Evolutionary conservation across 2,797 vertebrate genomes (phyloP).

Genomic region (Sebastes jordani): DNA sequence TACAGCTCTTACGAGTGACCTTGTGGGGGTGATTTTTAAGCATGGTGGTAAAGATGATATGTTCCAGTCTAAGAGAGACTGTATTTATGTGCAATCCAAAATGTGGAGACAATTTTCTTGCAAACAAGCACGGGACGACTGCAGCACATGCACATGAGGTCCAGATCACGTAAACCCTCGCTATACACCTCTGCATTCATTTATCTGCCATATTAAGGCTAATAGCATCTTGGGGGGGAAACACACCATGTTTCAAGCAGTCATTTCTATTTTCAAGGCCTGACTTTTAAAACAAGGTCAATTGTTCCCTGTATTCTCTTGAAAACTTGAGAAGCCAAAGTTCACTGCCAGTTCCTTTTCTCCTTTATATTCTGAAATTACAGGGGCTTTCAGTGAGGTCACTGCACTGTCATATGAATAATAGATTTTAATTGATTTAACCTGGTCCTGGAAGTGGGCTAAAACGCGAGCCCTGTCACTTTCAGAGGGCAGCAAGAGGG

Average conservation of each 20-base stretch:
- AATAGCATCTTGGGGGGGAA: constrained; percentile 40
- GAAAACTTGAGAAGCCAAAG: constrained; percentile 73
- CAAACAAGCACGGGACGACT: constrained; percentile 22
- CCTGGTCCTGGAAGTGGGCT: constrained; percentile 92
- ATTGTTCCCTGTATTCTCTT: constrained; percentile 53
- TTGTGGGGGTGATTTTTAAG: constrained; percentile 43
- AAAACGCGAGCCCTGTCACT: constrained; percentile 90
- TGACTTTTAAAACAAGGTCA: constrained; percentile 70
- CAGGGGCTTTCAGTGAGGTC: constrained; percentile 76
- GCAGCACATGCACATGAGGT: constrained; percentile 42
- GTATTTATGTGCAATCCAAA: constrained; percentile 63
- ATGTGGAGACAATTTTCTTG: constrained; percentile 62
- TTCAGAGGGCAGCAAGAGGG: constrained; percentile 87
- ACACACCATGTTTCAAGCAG: constrained; percentile 48
- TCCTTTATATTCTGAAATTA: constrained; percentile 75
- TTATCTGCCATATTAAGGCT: constrained; percentile 43
- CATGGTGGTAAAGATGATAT: constrained; percentile 55
- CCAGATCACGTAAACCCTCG: constrained; percentile 27
- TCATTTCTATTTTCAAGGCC: constrained; percentile 56
- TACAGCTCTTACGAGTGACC: constrained; percentile 50
- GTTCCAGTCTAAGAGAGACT: constrained; percentile 50
- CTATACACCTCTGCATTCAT: constrained; percentile 49
- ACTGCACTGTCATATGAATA: constrained; percentile 86
- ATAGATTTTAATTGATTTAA: constrained; percentile 99
- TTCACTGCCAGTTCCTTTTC: constrained; percentile 69